Conservation (phyloP, 2,888 invertebrate genomes). For the Hypomecis punctinalis region DNA sequence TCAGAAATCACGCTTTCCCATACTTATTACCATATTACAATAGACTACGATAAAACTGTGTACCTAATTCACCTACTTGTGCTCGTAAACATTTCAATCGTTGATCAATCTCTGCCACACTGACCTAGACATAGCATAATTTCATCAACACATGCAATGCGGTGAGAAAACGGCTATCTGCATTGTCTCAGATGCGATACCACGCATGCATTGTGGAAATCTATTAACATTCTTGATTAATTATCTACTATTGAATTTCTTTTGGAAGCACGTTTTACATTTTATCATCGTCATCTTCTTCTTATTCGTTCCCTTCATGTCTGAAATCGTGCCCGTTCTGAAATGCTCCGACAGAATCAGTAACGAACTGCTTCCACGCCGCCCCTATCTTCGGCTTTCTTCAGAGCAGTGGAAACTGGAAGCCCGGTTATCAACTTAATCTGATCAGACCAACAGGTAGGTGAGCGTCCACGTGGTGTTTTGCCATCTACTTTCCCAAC, state of each 20-base stretch:
- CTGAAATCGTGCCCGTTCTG: too few relatives aligned
- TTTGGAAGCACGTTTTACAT: not conserved
- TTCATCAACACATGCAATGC: slow-evolving; percentile 22
- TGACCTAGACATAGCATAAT: slow-evolving; percentile 26
- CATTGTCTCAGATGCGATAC: slow-evolving; percentile 17
- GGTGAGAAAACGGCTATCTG: slow-evolving; percentile 23
- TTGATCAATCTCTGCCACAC: slow-evolving; percentile 27
- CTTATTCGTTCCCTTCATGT: too few relatives aligned
- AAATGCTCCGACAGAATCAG: too few relatives aligned
- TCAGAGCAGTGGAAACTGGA: too few relatives aligned
- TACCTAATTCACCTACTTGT: too few relatives aligned
- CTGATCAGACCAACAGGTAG: too few relatives aligned
- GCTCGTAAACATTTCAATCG: slow-evolving; percentile 10
- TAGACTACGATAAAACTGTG: not conserved
- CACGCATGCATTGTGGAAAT: slow-evolving; percentile 11
- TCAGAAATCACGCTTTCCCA: not conserved
- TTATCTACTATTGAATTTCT: not conserved
- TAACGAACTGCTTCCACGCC: too few relatives aligned
- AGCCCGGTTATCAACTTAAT: too few relatives aligned
- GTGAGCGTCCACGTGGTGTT: too few relatives aligned
- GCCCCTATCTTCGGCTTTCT: too few relatives aligned
- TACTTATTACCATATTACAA: slow-evolving; percentile 6
- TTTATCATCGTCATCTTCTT: too few relatives aligned
- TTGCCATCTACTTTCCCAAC: too few relatives aligned
- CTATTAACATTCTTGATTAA: slow-evolving; percentile 18